A percentile compares a stretch with the other conserved stretches of the same genome.
These are phyloP conservation scores for Scleropages formosus DNA, from an alignment of 2,797 vertebrate genomes.

Conservation along the genomic window DNA sequence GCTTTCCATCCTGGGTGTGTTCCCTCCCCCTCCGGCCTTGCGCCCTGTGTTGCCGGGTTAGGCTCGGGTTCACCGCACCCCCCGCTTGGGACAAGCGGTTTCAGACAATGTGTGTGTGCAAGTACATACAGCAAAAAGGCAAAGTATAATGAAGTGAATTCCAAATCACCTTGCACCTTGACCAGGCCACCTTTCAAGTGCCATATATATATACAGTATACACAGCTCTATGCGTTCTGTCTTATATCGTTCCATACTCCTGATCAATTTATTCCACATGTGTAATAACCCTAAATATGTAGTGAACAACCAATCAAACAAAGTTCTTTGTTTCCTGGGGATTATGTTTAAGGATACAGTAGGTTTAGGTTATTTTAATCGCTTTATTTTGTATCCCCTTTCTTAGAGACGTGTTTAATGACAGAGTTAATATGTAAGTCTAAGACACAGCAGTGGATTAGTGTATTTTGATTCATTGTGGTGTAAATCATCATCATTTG, in stretches of 20 bases:
- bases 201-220: not conserved
- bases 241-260: no score
- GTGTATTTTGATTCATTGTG: slow-evolving; percentile 8
- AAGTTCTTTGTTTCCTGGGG: slow-evolving; percentile 14
- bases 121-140: no score
- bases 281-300: not conserved
- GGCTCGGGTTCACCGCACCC: no score
- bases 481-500: slow-evolving; percentile 19
- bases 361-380: slow-evolving; percentile 9
- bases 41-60: no score
- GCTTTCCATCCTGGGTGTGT: no score
- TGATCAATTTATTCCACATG: not conserved
- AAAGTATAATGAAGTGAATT: no score
- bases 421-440: slow-evolving; percentile 1
- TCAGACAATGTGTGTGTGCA: no score
- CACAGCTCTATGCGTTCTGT: not conserved
- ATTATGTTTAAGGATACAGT: slow-evolving; percentile 11
- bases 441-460: not conserved
- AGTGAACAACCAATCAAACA: not conserved
- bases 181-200: not conserved
- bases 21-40: no score
- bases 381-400: slow-evolving; percentile 26
- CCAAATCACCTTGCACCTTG: no score
- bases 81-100: no score
- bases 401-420: not conserved